These are phyloP conservation scores for Drosophila tani DNA, from an alignment of 1,140 invertebrate genomes.

Conservation along the genomic window DNA sequence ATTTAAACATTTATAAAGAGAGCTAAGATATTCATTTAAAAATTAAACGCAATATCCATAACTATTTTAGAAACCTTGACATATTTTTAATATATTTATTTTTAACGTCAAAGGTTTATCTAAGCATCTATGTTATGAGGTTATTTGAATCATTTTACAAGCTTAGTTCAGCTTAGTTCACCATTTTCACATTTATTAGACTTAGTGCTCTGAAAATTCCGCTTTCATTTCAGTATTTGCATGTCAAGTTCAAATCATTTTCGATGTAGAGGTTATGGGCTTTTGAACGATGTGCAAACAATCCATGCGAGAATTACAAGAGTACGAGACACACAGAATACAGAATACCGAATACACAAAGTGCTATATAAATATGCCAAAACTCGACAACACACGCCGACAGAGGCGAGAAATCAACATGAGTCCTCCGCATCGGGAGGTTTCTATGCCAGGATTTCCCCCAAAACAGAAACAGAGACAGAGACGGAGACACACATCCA, in stretches of 20 bases:
- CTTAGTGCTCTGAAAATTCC: not conserved
- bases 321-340: constrained; percentile 18
- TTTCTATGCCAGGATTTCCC: constrained; percentile 24
- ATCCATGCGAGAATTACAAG: constrained; percentile 41
- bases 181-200: not conserved
- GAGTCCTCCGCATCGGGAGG: constrained; percentile 25
- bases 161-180: not conserved
- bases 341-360: constrained; percentile 31
- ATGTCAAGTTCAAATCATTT: constrained; percentile 53
- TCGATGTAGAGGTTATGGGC: constrained; percentile 5
- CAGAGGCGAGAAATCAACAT: constrained; percentile 55
- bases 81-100: too few species aligned
- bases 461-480: constrained; percentile 25
- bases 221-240: constrained; percentile 14
- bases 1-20: too few species aligned
- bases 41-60: too few species aligned
- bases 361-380: constrained; percentile 54
- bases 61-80: not conserved
- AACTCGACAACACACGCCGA: constrained; percentile 36
- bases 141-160: not conserved
- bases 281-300: constrained; percentile 23
- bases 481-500: constrained; percentile 1
- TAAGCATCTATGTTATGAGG: too few species aligned
- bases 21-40: too few species aligned
- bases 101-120: too few species aligned